Percentiles rank a stretch among this genome's conserved stretches.
Evolutionary conservation across 2,797 vertebrate species (phyloP).

Genomic region (Sparus aurata): DNA sequence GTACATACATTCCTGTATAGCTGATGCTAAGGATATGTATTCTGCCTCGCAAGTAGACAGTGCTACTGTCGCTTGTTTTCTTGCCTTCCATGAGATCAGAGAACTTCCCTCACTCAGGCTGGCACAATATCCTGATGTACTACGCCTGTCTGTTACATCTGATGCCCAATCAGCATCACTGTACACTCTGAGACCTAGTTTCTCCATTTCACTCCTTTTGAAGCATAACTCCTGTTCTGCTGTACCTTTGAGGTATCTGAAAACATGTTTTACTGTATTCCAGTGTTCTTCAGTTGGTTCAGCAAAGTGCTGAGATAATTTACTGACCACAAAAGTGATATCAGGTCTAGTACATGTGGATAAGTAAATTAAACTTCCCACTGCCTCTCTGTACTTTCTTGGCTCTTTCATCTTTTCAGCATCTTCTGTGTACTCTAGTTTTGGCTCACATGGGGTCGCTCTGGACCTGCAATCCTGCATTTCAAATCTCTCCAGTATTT

Average conservation of each 20-base stretch:
- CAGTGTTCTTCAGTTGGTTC: constrained; percentile 37
- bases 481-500: constrained; percentile 33
- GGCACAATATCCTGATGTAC: constrained; percentile 41
- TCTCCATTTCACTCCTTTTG: constrained; percentile 23
- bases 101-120: constrained; percentile 20
- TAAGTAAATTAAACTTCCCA: constrained; percentile 44
- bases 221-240: constrained; percentile 3
- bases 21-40: constrained; percentile 29
- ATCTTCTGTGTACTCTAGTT: constrained; percentile 11
- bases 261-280: constrained; percentile 38
- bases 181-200: constrained; percentile 4
- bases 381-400: constrained; percentile 44
- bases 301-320: constrained; percentile 39
- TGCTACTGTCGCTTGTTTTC: constrained; percentile 37
- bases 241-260: constrained; percentile 49
- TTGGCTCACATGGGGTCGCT: constrained; percentile 17
- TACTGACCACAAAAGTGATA: constrained; percentile 45
- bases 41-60: constrained; percentile 43
- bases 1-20: constrained; percentile 33
- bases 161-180: constrained; percentile 49
- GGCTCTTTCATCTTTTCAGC: constrained; percentile 12
- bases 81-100: constrained; percentile 38
- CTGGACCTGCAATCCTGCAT: constrained; percentile 31
- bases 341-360: constrained; percentile 43
- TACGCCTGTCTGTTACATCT: constrained; percentile 22